Percentiles rank a stretch among this genome's conserved stretches.
Conservation (phyloP, 2,888 invertebrate species). For the Cephus rjabovi region DNA sequence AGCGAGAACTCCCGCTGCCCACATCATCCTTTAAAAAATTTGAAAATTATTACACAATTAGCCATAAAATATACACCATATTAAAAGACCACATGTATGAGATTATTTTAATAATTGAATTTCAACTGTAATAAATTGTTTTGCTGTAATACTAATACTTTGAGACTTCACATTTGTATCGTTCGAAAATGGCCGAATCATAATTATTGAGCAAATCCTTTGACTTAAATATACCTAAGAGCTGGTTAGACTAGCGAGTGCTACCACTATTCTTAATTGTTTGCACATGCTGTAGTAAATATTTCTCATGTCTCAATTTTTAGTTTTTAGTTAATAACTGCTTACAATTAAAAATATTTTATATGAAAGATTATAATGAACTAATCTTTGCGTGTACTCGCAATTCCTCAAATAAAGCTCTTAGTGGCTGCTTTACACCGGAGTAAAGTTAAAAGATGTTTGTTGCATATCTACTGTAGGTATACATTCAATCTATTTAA, state of each 20-base stretch:
- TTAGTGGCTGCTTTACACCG: too few species aligned
- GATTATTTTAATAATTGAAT: not conserved
- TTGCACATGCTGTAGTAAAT: too few species aligned
- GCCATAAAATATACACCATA: not conserved
- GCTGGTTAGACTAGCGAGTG: not conserved
- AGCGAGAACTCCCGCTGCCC: conserved; percentile 97
- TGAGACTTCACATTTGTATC: not conserved
- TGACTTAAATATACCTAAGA: not conserved
- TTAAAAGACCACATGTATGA: not conserved
- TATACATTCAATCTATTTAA: too few species aligned
- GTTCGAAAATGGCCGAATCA: not conserved
- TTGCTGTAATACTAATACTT: not conserved
- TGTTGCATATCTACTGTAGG: too few species aligned
- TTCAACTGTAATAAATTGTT: not conserved
- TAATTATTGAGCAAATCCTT: not conserved
- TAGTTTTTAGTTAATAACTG: too few species aligned
- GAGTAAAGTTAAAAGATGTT: too few species aligned
- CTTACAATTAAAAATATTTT: not conserved
- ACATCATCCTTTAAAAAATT: conserved; percentile 87
- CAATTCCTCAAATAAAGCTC: not conserved
- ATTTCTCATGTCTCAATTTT: too few species aligned
- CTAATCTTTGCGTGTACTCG: not conserved
- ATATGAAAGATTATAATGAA: not conserved
- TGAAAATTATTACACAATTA: not conserved
- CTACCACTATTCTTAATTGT: not conserved